Evolutionary conservation across 2,888 invertebrate species (phyloP).

Genomic region (Amblyteles armatorius): DNA sequence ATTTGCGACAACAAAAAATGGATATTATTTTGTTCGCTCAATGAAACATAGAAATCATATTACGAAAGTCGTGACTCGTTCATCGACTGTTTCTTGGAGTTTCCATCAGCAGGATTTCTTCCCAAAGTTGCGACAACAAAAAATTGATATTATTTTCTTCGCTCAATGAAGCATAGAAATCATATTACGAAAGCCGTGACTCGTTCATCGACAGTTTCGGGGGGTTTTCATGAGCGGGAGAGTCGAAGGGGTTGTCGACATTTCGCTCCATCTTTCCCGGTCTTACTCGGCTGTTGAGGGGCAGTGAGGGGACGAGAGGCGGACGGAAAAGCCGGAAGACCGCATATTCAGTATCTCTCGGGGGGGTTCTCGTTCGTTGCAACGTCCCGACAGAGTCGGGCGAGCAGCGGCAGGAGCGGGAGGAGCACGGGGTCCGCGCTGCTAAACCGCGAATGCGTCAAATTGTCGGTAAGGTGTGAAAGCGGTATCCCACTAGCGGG

Average conservation of each 20-base stretch:
- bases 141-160: neutral
- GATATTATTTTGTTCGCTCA: neutral
- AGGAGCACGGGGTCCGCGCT: constrained; percentile 30
- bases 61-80: neutral
- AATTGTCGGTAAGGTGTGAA: constrained; percentile 73
- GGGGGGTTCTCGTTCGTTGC: constrained; percentile 50
- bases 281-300: neutral
- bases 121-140: too few species aligned
- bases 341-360: constrained; percentile 61
- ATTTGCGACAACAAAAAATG: too few species aligned
- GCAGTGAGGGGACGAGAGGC: constrained; percentile 16
- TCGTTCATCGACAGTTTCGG: neutral
- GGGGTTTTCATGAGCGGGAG: neutral
- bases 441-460: constrained; percentile 70
- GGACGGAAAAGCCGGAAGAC: constrained; percentile 48
- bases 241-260: neutral
- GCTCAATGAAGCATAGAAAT: neutral
- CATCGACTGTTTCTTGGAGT: neutral
- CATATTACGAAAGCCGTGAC: neutral
- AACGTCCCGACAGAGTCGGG: constrained; percentile 28
- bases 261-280: neutral
- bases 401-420: constrained; percentile 20
- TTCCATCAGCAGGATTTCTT: neutral
- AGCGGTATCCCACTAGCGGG: constrained; percentile 61
- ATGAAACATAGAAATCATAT: neutral